Evolutionary conservation across 2,888 invertebrate genomes (phyloP).

Genomic region (Oeneis ivallda): DNA sequence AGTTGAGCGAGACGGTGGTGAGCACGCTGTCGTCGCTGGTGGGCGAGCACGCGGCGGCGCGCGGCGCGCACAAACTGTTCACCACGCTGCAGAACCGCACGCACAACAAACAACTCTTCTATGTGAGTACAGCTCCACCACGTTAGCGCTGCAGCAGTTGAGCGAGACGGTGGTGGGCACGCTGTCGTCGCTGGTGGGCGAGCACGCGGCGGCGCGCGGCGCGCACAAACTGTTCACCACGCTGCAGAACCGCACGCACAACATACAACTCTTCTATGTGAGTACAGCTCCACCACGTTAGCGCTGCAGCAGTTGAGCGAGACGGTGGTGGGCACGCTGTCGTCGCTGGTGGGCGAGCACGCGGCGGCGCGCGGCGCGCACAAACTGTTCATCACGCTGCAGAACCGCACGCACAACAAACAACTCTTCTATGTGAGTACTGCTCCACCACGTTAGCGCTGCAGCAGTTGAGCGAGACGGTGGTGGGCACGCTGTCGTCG

Average conservation of each 20-base stretch:
- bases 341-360: constrained; percentile 91
- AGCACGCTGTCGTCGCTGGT: constrained; percentile 92
- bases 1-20: constrained; percentile 87
- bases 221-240: constrained; percentile 93
- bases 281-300: too few species aligned
- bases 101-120: constrained; percentile 94
- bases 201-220: constrained; percentile 91
- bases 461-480: not conserved
- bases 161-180: constrained; percentile 89
- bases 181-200: constrained; percentile 91
- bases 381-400: constrained; percentile 93
- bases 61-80: constrained; percentile 93
- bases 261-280: constrained; percentile 90
- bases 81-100: constrained; percentile 91
- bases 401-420: constrained; percentile 92
- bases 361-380: constrained; percentile 86
- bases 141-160: constrained; percentile 78
- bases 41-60: constrained; percentile 91
- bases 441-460: not conserved
- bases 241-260: constrained; percentile 91
- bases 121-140: too few species aligned
- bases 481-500: constrained; percentile 10
- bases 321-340: constrained; percentile 89
- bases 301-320: constrained; percentile 83
- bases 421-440: constrained; percentile 89